phyloP scores from a whole-genome alignment of 2,888 invertebrate genomes.

The Amphipoea oculea region DNA sequence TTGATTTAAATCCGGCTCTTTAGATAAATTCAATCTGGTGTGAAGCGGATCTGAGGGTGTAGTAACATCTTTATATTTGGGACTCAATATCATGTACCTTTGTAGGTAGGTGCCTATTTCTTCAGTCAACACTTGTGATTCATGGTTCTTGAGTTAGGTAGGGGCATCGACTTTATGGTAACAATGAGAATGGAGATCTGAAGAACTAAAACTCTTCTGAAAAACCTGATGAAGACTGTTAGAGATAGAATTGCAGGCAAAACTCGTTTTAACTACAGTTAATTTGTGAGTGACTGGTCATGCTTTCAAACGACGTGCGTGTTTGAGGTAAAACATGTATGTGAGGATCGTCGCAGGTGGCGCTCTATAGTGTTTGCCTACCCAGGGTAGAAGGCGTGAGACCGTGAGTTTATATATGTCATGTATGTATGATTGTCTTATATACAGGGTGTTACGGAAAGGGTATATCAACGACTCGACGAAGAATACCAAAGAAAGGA shows the following conservation, averaged over 20 bases:
- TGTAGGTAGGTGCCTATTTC: neutral
- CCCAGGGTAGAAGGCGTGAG: no score
- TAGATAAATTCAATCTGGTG: slow-evolving; percentile 14
- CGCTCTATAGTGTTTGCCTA: no score
- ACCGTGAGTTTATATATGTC: no score
- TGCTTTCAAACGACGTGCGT: no score
- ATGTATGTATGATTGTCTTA: neutral
- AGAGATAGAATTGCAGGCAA: neutral
- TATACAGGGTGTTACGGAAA: no score
- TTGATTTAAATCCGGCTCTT: slow-evolving; percentile 19
- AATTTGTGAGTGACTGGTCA: neutral
- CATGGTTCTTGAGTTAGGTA: neutral
- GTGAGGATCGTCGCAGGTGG: no score
- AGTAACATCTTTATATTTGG: neutral
- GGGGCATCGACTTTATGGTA: no score
- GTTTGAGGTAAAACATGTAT: no score
- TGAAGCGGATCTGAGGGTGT: slow-evolving; percentile 12
- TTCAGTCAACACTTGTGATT: neutral
- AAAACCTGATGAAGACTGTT: neutral
- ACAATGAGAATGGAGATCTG: neutral
- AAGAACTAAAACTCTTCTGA: neutral
- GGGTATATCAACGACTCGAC: no score
- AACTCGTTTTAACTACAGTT: neutral
- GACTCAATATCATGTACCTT: neutral
- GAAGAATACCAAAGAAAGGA: no score